Percentiles rank a stretch among this genome's conserved stretches.
Conservation (phyloP, 2,888 invertebrate species). For the Lepidocyrtinus sp. region DNA sequence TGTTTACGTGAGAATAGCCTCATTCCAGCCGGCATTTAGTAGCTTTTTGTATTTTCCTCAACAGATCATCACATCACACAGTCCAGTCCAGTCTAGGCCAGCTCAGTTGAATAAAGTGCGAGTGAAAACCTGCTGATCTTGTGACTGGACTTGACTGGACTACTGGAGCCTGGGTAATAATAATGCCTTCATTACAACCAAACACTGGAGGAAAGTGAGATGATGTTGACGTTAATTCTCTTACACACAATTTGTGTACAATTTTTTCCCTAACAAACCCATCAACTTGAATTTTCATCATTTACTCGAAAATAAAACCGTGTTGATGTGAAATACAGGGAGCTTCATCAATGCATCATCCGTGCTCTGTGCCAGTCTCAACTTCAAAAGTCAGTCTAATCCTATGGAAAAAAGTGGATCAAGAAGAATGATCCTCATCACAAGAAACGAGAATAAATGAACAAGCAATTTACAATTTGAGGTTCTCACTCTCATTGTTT, state of each 20-base stretch:
- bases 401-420: neutral
- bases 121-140: constrained; percentile 32
- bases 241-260: neutral
- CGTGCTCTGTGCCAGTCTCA: too few relatives aligned
- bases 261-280: constrained; percentile 1
- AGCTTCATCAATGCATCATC: too few relatives aligned
- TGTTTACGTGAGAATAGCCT: too few relatives aligned
- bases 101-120: constrained; percentile 4
- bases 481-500: too few relatives aligned
- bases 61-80: neutral
- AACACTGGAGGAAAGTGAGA: constrained; percentile 55
- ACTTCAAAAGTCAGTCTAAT: too few relatives aligned
- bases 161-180: constrained; percentile 47
- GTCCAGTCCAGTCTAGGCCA: neutral
- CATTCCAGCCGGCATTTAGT: too few relatives aligned
- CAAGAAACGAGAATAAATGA: neutral
- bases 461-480: too few relatives aligned
- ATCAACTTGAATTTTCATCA: constrained; percentile 49
- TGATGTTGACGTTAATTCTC: constrained; percentile 45
- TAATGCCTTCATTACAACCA: constrained; percentile 39
- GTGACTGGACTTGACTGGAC: constrained; percentile 53
- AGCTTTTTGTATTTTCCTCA: too few relatives aligned
- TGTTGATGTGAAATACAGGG: too few relatives aligned
- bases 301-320: too few relatives aligned
- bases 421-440: neutral